Base-by-base conservation (phyloP, 2,113 vertebrate genomes). In the Myotis davidii region DNA sequence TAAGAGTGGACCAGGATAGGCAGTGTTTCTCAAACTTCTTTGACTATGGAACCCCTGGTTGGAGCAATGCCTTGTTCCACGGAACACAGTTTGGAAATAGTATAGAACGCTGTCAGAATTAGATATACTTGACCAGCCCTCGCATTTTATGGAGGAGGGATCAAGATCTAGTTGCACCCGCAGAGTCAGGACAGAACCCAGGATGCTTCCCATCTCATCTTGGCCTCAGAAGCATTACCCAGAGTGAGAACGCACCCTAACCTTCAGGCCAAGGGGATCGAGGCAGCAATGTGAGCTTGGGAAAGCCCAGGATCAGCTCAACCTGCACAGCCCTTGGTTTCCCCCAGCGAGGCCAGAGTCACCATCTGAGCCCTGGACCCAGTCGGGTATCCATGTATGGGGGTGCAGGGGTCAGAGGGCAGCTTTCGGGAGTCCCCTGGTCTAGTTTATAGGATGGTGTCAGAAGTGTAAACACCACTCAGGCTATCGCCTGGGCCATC, bases 121-220 rank as follows among this genome's bases (percentile, higher is more conserved):
- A n/a, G 59, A 27, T 59, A 0, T 34, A 16, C 59, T 64, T 42
- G 18, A 45, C 25, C 17, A 25, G 59, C 32, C 12, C 17, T 54
- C 70, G 20, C n/a, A 1, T 67, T 87, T 72, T n/a, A 23, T 3
- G 42, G 18, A 21, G 32, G n/a, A 90, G 13, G 32, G 61, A 1
- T 32, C 29, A 59, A 70, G 67, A 16, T 9, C 27, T 25, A 27
- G 14, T 12, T 0, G 3, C 6, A 7, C 5, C 17, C 2, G 6
- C 8, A 16, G 69, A 13, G 34, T 45, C 4, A 16, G 64, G 77
- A 25, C n/a, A 52, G 90, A 54, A 34, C 23, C 17, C 42, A 12
- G 25, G 21, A 2, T 4, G 4, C 52, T 27, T 79, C 74, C 18
- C 10, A 0, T 8, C n/a, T 59, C 34, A 3, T 34, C 88, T 39